Conservation (phyloP, 35 echinoderm and acorn worm genomes). For the Eucidaris tribuloides region DNA sequence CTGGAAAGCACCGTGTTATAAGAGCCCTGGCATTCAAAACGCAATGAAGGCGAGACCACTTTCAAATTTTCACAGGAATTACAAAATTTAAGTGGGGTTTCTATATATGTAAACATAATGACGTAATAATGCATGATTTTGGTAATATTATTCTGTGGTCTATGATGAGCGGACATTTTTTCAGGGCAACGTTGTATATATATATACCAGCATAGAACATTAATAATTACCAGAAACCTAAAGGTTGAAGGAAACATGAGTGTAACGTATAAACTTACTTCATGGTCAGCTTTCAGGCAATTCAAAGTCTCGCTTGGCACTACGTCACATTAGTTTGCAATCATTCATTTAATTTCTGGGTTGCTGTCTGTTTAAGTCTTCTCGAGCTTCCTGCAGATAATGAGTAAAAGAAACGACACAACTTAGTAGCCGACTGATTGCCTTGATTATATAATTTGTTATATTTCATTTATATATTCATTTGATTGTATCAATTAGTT, state of each 20-base stretch:
- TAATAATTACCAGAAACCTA: no score
- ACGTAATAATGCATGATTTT: no score
- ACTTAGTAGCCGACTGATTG: neutral
- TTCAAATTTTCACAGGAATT: no score
- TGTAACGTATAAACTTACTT: slow-evolving; percentile 35
- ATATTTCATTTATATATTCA: neutral
- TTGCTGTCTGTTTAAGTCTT: slow-evolving; percentile 74
- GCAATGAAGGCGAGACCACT: no score
- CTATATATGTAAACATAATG: no score
- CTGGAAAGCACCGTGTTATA: no score
- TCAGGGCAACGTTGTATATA: no score
- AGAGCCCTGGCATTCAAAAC: no score
- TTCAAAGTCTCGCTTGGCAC: slow-evolving; percentile 90
- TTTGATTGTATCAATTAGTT: neutral
- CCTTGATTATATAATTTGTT: neutral
- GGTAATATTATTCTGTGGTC: no score
- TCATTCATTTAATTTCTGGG: slow-evolving; percentile 72
- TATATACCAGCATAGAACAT: no score
- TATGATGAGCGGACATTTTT: no score
- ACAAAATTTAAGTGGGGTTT: no score
- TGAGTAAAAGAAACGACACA: neutral
- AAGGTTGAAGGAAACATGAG: neutral
- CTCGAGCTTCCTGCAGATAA: slow-evolving; percentile 52
- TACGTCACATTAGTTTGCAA: slow-evolving; percentile 92
- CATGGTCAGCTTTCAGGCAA: slow-evolving; percentile 60